Percentiles rank a stretch among this genome's conserved stretches.
Evolutionary conservation across 2,797 vertebrate species (phyloP).

Genomic region (Ctenosaura bakeri): DNA sequence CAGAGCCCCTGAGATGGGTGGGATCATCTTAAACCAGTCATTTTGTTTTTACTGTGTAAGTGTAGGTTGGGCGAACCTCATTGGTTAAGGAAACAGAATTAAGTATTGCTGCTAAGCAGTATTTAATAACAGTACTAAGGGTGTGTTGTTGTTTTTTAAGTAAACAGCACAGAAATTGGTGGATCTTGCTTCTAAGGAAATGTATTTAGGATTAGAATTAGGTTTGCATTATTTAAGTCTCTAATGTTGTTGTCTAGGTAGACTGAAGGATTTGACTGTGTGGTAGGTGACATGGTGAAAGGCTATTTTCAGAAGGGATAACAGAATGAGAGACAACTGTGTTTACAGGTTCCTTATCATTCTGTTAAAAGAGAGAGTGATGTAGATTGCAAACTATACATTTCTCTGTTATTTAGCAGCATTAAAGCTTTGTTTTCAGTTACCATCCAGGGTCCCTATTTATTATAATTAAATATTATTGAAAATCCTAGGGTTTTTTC

Average conservation of each 20-base stretch:
- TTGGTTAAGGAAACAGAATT: conserved; percentile 72
- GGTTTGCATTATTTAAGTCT: not conserved
- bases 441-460: conserved; percentile 69
- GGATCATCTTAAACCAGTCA: conserved; percentile 84
- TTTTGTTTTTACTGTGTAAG: conserved; percentile 85
- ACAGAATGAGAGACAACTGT: conserved; percentile 13
- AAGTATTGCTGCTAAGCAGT: conserved; percentile 57
- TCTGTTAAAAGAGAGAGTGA: not conserved
- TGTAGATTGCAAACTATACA: conserved; percentile 34
- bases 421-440: conserved; percentile 60
- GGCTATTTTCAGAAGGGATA: not conserved
- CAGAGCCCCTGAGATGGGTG: conserved; percentile 87
- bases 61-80: conserved; percentile 74
- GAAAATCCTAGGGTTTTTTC: conserved; percentile 35
- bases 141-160: not conserved
- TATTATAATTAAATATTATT: conserved; percentile 69
- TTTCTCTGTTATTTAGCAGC: conserved; percentile 43
- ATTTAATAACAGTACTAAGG: conserved; percentile 5
- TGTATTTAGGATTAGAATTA: not conserved
- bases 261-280: conserved; percentile 3
- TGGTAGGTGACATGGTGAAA: conserved; percentile 44
- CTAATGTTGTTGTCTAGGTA: conserved; percentile 3
- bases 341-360: conserved; percentile 40
- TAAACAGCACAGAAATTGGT: not conserved
- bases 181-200: not conserved